phyloP scores from a whole-genome alignment of 1,140 invertebrate genomes.

The Nymphalis io region DNA sequence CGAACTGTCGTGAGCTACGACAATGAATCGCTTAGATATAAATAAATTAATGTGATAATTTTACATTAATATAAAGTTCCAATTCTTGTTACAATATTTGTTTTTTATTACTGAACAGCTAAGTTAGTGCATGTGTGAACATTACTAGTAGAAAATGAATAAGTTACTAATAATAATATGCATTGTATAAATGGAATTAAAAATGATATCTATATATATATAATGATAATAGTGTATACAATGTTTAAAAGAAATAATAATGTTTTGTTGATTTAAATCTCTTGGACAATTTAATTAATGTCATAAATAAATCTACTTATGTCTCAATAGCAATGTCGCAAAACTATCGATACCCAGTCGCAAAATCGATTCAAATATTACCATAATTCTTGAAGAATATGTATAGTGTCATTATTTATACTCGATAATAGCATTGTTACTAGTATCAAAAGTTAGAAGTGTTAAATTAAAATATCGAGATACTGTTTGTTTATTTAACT shows the following conservation, averaged over 20 bases:
- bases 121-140: neutral
- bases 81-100: too few relatives aligned
- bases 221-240: neutral
- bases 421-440: too few relatives aligned
- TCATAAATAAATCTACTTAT: neutral
- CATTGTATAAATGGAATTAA: neutral
- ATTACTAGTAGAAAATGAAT: neutral
- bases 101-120: neutral
- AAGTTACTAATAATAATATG: neutral
- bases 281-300: too few relatives aligned
- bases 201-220: neutral
- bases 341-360: neutral
- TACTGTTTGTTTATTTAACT: too few relatives aligned
- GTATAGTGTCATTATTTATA: too few relatives aligned
- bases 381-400: too few relatives aligned
- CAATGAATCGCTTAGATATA: too few relatives aligned
- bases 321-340: neutral
- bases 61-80: neutral
- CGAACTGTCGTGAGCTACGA: too few relatives aligned
- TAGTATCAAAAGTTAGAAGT: too few relatives aligned
- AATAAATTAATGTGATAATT: neutral
- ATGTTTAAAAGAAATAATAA: neutral
- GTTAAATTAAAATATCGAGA: too few relatives aligned
- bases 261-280: too few relatives aligned
- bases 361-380: too few relatives aligned